These are phyloP conservation scores for Scrobipalpa costella DNA, from an alignment of 2,888 invertebrate genomes.

Conservation along the genomic window DNA sequence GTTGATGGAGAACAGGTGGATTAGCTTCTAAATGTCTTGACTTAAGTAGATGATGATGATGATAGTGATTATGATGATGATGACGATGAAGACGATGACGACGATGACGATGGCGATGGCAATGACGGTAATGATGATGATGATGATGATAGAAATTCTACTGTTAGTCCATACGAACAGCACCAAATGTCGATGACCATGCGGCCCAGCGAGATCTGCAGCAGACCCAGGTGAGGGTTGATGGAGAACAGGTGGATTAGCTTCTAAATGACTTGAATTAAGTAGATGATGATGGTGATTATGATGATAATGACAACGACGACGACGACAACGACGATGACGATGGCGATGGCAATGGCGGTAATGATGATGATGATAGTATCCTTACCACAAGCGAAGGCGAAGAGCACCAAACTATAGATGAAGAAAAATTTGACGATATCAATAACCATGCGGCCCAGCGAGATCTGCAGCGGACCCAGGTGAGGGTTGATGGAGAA, in stretches of 20 bases:
- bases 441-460: constrained; percentile 94
- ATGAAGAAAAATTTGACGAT: constrained; percentile 96
- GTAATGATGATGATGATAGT: too few relatives aligned
- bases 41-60: too few relatives aligned
- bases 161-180: constrained; percentile 97
- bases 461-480: constrained; percentile 94
- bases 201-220: constrained; percentile 94
- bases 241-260: constrained; percentile 95
- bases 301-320: too few relatives aligned
- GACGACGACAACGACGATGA: too few relatives aligned
- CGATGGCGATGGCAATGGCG: too few relatives aligned
- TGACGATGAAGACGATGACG: too few relatives aligned
- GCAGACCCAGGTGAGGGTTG: constrained; percentile 94
- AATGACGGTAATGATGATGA: too few relatives aligned
- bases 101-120: too few relatives aligned
- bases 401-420: constrained; percentile 92
- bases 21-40: constrained; percentile 87
- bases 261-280: too few relatives aligned
- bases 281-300: too few relatives aligned
- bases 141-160: constrained; percentile 44
- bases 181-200: constrained; percentile 94
- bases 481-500: constrained; percentile 96
- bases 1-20: constrained; percentile 96
- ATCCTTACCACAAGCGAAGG: constrained; percentile 92
- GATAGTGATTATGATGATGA: too few relatives aligned